phyloP scores from a whole-genome alignment of 2,888 invertebrate genomes.

The Ryuthela nishihirai region DNA sequence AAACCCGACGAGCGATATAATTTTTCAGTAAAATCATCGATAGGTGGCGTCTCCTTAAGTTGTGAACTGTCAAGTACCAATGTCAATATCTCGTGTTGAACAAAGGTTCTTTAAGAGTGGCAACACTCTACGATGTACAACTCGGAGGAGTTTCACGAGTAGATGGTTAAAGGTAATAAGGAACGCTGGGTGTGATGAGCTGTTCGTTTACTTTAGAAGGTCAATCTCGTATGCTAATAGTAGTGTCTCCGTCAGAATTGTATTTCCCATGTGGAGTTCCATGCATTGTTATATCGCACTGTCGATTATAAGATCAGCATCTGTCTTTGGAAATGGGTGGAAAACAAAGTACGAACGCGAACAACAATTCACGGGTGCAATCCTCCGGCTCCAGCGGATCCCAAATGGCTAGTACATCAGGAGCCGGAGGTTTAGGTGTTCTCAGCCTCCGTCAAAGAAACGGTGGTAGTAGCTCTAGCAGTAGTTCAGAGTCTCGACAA shows the following conservation, averaged over 20 bases:
- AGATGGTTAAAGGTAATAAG: too few species aligned
- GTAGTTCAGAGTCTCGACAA: slow-evolving; percentile 37
- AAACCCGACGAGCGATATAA: too few species aligned
- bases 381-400: slow-evolving; percentile 19
- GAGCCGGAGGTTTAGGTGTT: slow-evolving; percentile 25
- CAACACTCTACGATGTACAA: too few species aligned
- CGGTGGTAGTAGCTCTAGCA: slow-evolving; percentile 22
- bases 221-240: too few species aligned
- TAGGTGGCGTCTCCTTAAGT: too few species aligned
- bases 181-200: too few species aligned
- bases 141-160: too few species aligned
- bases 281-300: slow-evolving; percentile 24
- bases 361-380: slow-evolving; percentile 22
- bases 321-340: slow-evolving; percentile 27
- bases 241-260: slow-evolving; percentile 4
- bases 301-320: slow-evolving; percentile 16
- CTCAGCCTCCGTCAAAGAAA: slow-evolving; percentile 25
- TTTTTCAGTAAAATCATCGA: too few species aligned
- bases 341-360: slow-evolving; percentile 37
- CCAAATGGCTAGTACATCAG: slow-evolving; percentile 31
- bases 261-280: slow-evolving; percentile 35
- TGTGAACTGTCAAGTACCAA: too few species aligned
- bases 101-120: too few species aligned
- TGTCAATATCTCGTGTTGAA: too few species aligned
- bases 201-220: too few species aligned